phyloP scores from a whole-genome alignment of 2,797 vertebrate genomes.

The Micromesistius poutassou region DNA sequence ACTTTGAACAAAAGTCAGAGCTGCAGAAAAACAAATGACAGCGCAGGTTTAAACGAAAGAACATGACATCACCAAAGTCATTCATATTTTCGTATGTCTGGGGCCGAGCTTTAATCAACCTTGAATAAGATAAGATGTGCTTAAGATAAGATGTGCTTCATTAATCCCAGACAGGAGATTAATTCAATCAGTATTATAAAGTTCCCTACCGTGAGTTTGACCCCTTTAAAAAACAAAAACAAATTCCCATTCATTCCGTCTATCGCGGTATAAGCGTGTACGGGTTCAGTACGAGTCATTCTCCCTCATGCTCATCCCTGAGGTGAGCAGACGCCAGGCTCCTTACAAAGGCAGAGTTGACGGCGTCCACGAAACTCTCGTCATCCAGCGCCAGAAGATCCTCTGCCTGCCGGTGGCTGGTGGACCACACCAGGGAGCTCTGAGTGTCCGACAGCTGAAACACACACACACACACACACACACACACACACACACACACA shows the following conservation, averaged over 20 bases:
- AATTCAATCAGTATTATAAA: neutral
- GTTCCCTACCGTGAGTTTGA: neutral
- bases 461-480: constrained; percentile 21
- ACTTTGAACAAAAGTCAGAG: neutral
- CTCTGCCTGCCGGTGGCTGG: constrained; percentile 84
- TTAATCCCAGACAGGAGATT: constrained; percentile 2
- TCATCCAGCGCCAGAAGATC: constrained; percentile 88
- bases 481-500: neutral
- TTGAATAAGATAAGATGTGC: neutral
- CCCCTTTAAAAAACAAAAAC: neutral
- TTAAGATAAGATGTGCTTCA: neutral
- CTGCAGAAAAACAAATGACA: neutral
- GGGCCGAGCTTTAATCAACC: neutral
- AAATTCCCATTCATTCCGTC: neutral
- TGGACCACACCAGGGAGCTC: constrained; percentile 97
- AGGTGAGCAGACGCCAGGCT: neutral
- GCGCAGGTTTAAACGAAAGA: neutral
- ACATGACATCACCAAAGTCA: neutral
- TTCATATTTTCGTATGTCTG: neutral
- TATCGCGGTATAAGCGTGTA: neutral
- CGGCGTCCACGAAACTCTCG: constrained; percentile 90
- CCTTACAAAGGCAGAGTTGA: constrained; percentile 97
- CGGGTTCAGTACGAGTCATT: neutral
- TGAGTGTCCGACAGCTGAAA: constrained; percentile 86
- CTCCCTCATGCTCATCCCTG: neutral